Conservation (phyloP, 2,113 vertebrate species). For the Cyprinodon variegatus region DNA sequence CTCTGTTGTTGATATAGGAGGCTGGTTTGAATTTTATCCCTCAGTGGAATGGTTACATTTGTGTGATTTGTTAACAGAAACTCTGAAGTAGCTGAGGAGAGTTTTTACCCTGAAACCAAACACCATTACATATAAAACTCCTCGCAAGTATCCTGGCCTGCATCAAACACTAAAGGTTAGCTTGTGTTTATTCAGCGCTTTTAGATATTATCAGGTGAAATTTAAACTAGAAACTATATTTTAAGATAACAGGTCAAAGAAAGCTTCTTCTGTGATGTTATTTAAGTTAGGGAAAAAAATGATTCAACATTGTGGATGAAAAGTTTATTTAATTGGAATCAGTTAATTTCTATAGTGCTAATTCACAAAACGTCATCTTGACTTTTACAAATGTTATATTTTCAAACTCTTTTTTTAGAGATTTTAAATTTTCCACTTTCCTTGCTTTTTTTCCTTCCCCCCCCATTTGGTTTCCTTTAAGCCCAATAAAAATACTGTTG, state of each 20-base stretch:
- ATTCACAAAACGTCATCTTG: too few species aligned
- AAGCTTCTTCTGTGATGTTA: too few species aligned
- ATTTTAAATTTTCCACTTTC: too few species aligned
- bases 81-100: not conserved
- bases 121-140: not conserved
- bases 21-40: not conserved
- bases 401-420: too few species aligned
- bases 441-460: too few species aligned
- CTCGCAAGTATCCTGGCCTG: not conserved
- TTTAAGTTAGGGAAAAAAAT: too few species aligned
- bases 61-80: not conserved
- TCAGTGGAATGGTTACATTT: not conserved
- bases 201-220: not conserved
- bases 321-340: too few species aligned
- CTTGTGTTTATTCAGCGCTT: not conserved
- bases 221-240: not conserved
- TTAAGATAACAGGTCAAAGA: not conserved
- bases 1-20: conserved; percentile 4
- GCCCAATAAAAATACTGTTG: too few species aligned
- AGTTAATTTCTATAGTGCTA: too few species aligned
- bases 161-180: not conserved
- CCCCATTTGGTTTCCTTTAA: too few species aligned
- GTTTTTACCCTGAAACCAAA: not conserved
- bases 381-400: too few species aligned
- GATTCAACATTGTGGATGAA: too few species aligned